Conservation (phyloP, 2,888 invertebrate genomes). For the Lutraria lutraria region DNA sequence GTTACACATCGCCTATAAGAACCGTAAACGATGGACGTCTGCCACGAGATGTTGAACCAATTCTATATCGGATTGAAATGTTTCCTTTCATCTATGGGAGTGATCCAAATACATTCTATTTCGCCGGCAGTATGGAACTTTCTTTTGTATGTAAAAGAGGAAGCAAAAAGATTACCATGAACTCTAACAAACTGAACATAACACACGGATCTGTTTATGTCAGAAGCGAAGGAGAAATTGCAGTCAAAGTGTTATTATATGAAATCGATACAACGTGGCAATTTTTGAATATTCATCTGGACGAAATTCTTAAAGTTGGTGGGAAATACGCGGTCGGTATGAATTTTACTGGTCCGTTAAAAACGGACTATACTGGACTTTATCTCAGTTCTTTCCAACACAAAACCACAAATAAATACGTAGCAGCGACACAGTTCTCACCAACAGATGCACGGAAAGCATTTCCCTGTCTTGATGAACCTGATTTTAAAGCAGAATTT, state of each 20-base stretch:
- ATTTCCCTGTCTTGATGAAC: constrained; percentile 98
- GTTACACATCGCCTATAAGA: not conserved
- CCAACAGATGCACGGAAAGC: constrained; percentile 96
- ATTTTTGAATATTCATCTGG: constrained; percentile 88
- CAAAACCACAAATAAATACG: constrained; percentile 81
- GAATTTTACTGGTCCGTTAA: constrained; percentile 91
- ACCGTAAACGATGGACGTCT: constrained; percentile 60
- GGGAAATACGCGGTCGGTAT: constrained; percentile 91
- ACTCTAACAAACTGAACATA: constrained; percentile 91
- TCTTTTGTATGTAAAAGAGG: constrained; percentile 58
- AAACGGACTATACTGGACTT: constrained; percentile 83
- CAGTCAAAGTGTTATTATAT: not conserved
- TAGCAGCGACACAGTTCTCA: constrained; percentile 95
- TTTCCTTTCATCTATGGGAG: constrained; percentile 77
- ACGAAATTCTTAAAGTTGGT: constrained; percentile 89
- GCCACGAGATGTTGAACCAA: constrained; percentile 71
- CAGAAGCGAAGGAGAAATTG: not conserved
- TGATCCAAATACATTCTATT: constrained; percentile 70
- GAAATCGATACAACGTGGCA: constrained; percentile 69
- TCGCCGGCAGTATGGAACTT: constrained; percentile 72
- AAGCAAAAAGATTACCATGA: constrained; percentile 91
- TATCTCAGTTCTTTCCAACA: constrained; percentile 69
- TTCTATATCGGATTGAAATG: constrained; percentile 74
- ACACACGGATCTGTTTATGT: constrained; percentile 24
- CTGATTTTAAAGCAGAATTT: constrained; percentile 93